Percentiles rank a stretch among this genome's conserved stretches.
phyloP scores from a whole-genome alignment of 1,140 invertebrate genomes.

The Limonius californicus region DNA sequence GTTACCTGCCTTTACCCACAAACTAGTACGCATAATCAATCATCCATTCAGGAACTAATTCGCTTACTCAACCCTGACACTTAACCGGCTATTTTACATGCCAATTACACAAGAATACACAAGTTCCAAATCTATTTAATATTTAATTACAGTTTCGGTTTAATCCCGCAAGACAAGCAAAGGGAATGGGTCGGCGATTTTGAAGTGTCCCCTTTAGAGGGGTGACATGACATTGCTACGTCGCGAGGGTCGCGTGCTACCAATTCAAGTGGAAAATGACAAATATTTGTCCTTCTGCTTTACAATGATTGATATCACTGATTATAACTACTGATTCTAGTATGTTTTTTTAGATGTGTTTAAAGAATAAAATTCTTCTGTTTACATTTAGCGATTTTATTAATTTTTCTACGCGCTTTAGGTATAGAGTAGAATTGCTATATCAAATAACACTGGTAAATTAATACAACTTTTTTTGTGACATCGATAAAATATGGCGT shows the following conservation, averaged over 20 bases:
- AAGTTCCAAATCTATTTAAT: constrained; percentile 31
- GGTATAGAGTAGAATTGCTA: too few relatives aligned
- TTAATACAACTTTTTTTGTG: too few relatives aligned
- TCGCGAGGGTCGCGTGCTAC: constrained; percentile 3
- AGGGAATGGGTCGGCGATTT: constrained; percentile 25
- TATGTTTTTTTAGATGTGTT: too few relatives aligned
- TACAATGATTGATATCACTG: constrained; percentile 1
- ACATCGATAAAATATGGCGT: too few relatives aligned
- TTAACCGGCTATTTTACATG: constrained; percentile 18
- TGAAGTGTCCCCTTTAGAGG: constrained; percentile 24
- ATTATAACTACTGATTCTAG: background rate
- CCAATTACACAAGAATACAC: constrained; percentile 26
- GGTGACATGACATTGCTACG: constrained; percentile 14
- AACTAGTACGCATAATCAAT: constrained; percentile 6
- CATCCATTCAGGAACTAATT: constrained; percentile 10
- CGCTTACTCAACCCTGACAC: constrained; percentile 14
- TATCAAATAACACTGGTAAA: too few relatives aligned
- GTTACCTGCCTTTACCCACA: background rate
- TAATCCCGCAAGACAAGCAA: constrained; percentile 31
- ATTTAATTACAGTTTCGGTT: constrained; percentile 29
- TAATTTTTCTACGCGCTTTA: too few relatives aligned
- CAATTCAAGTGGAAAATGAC: constrained; percentile 13
- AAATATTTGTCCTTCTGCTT: constrained; percentile 16
- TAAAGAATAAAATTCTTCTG: too few relatives aligned
- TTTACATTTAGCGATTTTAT: too few relatives aligned